Base-by-base conservation (phyloP, 2,113 vertebrate genomes). In the Nerophis lumbriciformis region DNA sequence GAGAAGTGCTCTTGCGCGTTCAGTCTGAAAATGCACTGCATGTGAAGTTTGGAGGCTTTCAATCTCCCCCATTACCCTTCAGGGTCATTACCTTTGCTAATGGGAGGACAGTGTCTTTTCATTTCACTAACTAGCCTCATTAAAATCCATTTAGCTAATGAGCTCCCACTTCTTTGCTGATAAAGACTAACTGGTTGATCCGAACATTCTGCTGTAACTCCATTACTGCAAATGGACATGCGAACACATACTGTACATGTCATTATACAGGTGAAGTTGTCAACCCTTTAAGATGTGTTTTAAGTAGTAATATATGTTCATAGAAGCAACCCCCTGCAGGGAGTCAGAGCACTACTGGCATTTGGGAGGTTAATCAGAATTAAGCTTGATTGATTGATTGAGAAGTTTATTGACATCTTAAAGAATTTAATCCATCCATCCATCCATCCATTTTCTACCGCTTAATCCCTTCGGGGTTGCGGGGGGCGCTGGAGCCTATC, bases 141-240 rank as follows among this genome's bases (percentile, higher is more conserved):
- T 88, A 85, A 83, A 79, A 80, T 76, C 78, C 71, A 80, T 83
- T 80, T 69, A 73, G 70, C 69, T 85, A 85, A 85, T 79, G 82
- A 85, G 81, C 70, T 78, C 72, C 80, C 80, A 61, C 71, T 83
- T 50, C 75, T 71, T 38, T 11, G 9, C 74, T 84, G 72, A 84
- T 86, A 78, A 80, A 78, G 74, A 73, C 66, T 70, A 48, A 73
- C 58, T 28, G 65, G 66, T 55, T 68, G 67, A 75, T 78, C 72
- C 69, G 68, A 65, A 68, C 65, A 52, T 61, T 37, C 49, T 6
- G 21, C 66, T 60, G 16, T 59, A 57, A 67, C 75, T 71, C 49
- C 59, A 63, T 78, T 60, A 66, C 28, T 1, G 49, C 56, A 51
- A 42, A 65, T 61, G 45, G 19, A 8, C 44, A 63, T 48, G 10